Evolutionary conservation across 23 tunicate species (phyloP), one percentile per base, ranked within the genome.

Genomic region (Trididemnum clinides): DNA sequence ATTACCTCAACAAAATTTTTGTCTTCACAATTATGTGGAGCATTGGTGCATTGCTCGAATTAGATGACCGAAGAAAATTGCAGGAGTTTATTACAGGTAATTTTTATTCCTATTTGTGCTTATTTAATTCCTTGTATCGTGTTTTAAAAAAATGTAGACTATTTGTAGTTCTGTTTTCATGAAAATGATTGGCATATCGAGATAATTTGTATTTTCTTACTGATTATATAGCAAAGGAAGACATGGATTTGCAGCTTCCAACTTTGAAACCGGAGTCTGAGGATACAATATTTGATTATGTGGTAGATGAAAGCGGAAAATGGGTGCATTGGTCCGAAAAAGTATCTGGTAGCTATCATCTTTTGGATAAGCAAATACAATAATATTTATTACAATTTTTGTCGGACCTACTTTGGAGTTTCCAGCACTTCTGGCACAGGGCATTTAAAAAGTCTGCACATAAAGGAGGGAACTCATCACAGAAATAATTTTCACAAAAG

Each of bases 1-100:
- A 79, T 50, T 71, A 84, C 27, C 82, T 94, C 50, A 83, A 85
- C 85, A 94, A 89, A 58, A 80, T 94, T 25, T 89, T 85, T 54
- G 85, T 77, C 33, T 94, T 94, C 69, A 83, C 88, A 4, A 12
- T 94, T 26, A 94, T 94, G 98, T 94, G 98, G 98, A 94, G 98
- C 54, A 82, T 94, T 51, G 98, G 98, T 12, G 98, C 98, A 10
- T 50, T 94, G 73, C 39, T 94, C 69, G 98, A 94, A 63, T 49
- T 94, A 2, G 94, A 94, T 33, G 98, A 94, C 84, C 57, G 98
- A 66, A 65, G 80, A 33, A 94, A 94, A 63, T 19, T 94, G 65
- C 98, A 94, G 69, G 39, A 57, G 4, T 94, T 89, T 82, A 33
- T 94, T 20, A 27, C 64, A 15, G 98, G 98, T 94, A 49, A 51